Conservation (phyloP, 2,888 invertebrate genomes). For the Erannis defoliaria region DNA sequence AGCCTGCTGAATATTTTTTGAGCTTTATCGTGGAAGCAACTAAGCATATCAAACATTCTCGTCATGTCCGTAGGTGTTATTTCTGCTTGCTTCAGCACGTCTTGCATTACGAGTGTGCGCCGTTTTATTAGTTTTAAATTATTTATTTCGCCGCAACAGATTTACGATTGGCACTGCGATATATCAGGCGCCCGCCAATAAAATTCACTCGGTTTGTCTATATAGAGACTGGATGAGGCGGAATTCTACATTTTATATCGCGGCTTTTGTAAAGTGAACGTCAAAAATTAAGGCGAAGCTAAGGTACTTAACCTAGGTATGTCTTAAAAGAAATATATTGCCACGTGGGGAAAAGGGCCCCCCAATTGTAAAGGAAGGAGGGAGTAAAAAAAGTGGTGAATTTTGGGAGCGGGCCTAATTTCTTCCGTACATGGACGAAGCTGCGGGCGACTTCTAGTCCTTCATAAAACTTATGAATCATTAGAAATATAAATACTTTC, state of each 20-base stretch:
- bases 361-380: too few species aligned
- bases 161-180: slow-evolving; percentile 83
- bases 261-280: too few species aligned
- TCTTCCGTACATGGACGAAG: too few species aligned
- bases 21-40: neutral
- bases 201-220: slow-evolving; percentile 62
- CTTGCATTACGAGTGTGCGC: slow-evolving; percentile 53
- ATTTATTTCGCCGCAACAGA: slow-evolving; percentile 83
- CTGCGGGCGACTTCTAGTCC: too few species aligned
- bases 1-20: neutral
- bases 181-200: slow-evolving; percentile 82
- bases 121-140: slow-evolving; percentile 85
- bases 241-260: too few species aligned
- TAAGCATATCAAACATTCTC: slow-evolving; percentile 7
- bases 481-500: neutral
- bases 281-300: too few species aligned
- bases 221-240: slow-evolving; percentile 43
- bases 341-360: too few species aligned
- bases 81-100: slow-evolving; percentile 31
- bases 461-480: too few species aligned
- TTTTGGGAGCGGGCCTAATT: too few species aligned
- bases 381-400: too few species aligned
- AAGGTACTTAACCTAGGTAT: too few species aligned
- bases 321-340: too few species aligned
- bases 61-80: slow-evolving; percentile 23